Percentiles rank a stretch among this genome's conserved stretches.
phyloP scores from a whole-genome alignment of 1,140 invertebrate genomes.

The Potamilus streckersoni region DNA sequence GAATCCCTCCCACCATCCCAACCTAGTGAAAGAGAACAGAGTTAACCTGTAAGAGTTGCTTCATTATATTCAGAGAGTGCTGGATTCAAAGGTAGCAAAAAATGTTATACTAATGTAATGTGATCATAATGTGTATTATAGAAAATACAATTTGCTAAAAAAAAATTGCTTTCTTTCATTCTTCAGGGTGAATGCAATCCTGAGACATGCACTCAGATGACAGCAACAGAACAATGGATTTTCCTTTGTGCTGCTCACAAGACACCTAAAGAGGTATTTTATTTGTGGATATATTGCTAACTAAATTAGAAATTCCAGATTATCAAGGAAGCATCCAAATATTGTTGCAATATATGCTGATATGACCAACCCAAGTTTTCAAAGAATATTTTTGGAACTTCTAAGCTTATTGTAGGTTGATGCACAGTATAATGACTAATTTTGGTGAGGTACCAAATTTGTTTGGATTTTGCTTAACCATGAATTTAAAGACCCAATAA shows the following conservation, averaged over 20 bases:
- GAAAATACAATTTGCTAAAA: too few relatives aligned
- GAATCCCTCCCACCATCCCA: too few relatives aligned
- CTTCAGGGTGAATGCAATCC: constrained; percentile 96
- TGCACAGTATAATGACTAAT: neutral
- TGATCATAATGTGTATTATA: too few relatives aligned
- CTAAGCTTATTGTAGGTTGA: neutral
- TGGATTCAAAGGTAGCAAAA: too few relatives aligned
- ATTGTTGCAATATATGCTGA: neutral
- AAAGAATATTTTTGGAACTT: neutral
- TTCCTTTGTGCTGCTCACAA: constrained; percentile 99
- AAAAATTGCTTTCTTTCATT: constrained; percentile 1
- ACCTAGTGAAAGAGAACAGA: too few relatives aligned
- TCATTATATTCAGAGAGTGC: too few relatives aligned
- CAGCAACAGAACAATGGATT: constrained; percentile 99
- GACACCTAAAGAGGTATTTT: constrained; percentile 90
- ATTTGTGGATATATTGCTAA: neutral
- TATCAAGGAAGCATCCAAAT: neutral
- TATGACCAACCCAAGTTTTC: neutral
- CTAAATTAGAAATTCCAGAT: neutral
- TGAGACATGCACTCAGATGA: constrained; percentile 98
- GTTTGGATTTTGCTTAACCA: too few relatives aligned
- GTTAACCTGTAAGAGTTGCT: too few relatives aligned
- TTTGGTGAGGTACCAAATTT: too few relatives aligned
- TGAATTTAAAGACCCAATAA: too few relatives aligned
- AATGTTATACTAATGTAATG: too few relatives aligned